Conservation (phyloP, 2,888 invertebrate genomes). For the Drosophila limbata region DNA sequence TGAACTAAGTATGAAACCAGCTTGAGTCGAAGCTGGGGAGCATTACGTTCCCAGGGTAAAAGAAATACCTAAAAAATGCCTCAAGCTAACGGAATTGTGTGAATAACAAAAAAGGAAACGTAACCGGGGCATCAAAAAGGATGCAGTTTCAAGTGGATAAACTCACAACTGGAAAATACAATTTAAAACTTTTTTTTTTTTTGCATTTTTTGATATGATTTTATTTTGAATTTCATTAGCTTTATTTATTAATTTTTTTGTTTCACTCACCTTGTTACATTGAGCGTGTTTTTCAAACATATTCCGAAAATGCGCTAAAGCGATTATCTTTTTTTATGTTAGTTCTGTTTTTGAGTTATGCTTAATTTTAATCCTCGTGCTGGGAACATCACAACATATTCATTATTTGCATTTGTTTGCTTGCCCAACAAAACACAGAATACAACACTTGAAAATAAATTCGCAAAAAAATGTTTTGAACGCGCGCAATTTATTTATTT, state of each 20-base stretch:
- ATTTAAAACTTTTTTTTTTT: neutral
- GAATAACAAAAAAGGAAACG: conserved; percentile 3
- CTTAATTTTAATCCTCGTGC: conserved; percentile 30
- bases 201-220: neutral
- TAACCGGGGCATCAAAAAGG: conserved; percentile 17
- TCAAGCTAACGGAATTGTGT: conserved; percentile 19
- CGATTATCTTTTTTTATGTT: conserved; percentile 17
- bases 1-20: neutral
- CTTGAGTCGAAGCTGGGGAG: conserved; percentile 2
- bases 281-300: conserved; percentile 13
- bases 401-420: conserved; percentile 42
- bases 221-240: neutral
- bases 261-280: neutral
- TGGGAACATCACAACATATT: conserved; percentile 10
- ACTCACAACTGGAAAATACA: conserved; percentile 9
- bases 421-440: conserved; percentile 3
- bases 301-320: conserved; percentile 30
- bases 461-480: conserved; percentile 5
- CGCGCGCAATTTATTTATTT: neutral
- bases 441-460: conserved; percentile 15
- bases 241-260: neutral
- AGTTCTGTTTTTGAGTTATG: neutral
- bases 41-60: conserved; percentile 11
- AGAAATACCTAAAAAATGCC: conserved; percentile 2
- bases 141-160: conserved; percentile 32